Conservation (phyloP, 2,797 vertebrate genomes). For the Cottoperca gobio region DNA sequence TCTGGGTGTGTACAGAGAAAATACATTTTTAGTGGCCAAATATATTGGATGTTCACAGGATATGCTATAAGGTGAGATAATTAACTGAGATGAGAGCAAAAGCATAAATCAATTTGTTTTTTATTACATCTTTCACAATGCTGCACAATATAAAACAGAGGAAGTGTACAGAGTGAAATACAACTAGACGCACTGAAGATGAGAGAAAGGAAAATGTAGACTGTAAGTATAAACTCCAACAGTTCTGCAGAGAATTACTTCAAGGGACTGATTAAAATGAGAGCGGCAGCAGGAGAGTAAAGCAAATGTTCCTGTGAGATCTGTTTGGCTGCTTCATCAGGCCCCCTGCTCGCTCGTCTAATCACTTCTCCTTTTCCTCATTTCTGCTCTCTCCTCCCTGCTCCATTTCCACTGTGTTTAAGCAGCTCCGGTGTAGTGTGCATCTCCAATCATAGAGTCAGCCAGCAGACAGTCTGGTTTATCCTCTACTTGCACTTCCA, state of each 20-base stretch:
- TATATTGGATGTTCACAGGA: not conserved
- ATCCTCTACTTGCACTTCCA: conserved; percentile 37
- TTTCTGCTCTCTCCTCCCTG: conserved; percentile 10
- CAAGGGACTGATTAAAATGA: conserved; percentile 56
- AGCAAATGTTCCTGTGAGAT: conserved; percentile 51
- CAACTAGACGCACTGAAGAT: not conserved
- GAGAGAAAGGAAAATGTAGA: conserved; percentile 9
- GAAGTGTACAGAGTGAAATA: not conserved
- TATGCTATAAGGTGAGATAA: not conserved
- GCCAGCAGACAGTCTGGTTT: conserved; percentile 58
- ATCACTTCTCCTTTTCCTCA: conserved; percentile 11
- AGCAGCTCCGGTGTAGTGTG: not conserved
- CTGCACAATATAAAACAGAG: conserved; percentile 12
- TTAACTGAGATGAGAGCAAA: conserved; percentile 3
- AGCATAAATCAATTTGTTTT: not conserved
- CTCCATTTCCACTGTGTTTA: conserved; percentile 36
- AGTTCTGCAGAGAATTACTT: conserved; percentile 27
- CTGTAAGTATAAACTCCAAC: not conserved
- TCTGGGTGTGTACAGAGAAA: conserved; percentile 78
- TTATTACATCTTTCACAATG: not conserved
- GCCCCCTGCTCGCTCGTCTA: conserved; percentile 18
- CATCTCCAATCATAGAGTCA: conserved; percentile 47
- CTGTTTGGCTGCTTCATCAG: conserved; percentile 38
- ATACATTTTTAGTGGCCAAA: not conserved
- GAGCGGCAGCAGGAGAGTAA: conserved; percentile 31